A percentile compares a stretch with the other conserved stretches of the same genome.
Evolutionary conservation across 2,113 vertebrate species (phyloP).

Genomic region (Natator depressus): DNA sequence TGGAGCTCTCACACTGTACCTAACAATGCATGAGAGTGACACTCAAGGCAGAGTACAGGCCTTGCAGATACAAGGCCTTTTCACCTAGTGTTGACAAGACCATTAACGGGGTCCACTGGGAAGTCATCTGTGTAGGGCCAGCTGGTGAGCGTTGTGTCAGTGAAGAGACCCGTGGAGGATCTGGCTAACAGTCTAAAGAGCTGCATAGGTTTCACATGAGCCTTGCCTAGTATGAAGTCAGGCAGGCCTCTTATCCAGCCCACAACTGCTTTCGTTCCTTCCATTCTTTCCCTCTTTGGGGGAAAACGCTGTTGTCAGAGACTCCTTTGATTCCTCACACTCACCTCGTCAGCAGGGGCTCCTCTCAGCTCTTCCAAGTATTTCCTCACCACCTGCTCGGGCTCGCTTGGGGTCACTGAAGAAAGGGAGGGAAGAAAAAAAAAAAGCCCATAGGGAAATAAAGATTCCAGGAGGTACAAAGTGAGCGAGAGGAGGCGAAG

Average conservation of each 20-base stretch:
- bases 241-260: not conserved
- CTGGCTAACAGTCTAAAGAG: not conserved
- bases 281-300: not conserved
- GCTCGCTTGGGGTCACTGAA: slow-evolving; percentile 57
- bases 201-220: not conserved
- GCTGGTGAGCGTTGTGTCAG: not conserved
- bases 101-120: not conserved
- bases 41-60: not conserved
- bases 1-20: not conserved
- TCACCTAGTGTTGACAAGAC: accelerated
- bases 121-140: not conserved
- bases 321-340: not conserved
- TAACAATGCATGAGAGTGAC: too few species aligned
- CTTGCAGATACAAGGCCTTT: not conserved
- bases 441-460: not conserved
- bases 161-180: not conserved
- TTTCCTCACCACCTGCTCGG: slow-evolving; percentile 81
- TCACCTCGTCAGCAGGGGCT: slow-evolving; percentile 77
- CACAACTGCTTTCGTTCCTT: not conserved
- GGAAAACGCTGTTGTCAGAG: not conserved
- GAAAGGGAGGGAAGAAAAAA: not conserved
- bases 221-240: not conserved
- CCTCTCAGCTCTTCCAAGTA: slow-evolving; percentile 79
- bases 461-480: accelerated
- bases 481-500: not conserved